Evolutionary conservation across 2,888 invertebrate genomes (phyloP).

Genomic region (Xestia sexstrigata): DNA sequence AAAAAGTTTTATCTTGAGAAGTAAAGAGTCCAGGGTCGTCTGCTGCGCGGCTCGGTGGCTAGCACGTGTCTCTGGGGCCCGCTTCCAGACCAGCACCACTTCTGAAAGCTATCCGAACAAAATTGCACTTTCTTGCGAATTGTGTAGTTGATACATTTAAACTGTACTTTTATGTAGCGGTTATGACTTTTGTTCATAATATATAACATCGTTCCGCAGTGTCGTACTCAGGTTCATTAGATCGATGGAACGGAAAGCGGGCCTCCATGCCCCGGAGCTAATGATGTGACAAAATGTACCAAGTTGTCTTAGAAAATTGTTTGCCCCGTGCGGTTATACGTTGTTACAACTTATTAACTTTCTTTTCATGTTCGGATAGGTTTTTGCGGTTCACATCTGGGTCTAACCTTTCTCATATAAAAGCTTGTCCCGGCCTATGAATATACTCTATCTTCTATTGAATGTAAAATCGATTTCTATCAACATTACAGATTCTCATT

Average conservation of each 20-base stretch:
- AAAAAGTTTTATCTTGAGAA: constrained; percentile 66
- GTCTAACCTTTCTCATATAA: constrained; percentile 56
- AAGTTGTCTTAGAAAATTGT: constrained; percentile 52
- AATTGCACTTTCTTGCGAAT: constrained; percentile 64
- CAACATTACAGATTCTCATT: constrained; percentile 43
- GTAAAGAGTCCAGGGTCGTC: constrained; percentile 59
- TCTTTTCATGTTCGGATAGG: constrained; percentile 59
- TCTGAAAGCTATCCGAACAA: constrained; percentile 61
- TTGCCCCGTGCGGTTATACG: constrained; percentile 23
- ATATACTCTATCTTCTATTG: constrained; percentile 34
- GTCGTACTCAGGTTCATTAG: constrained; percentile 9
- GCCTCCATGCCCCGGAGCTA: constrained; percentile 41
- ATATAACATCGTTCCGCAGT: constrained; percentile 26
- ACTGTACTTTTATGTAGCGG: constrained; percentile 47
- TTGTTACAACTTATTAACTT: constrained; percentile 60
- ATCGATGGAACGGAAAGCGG: constrained; percentile 41
- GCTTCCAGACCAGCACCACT: constrained; percentile 51
- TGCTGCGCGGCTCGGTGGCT: constrained; percentile 41
- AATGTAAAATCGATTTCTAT: constrained; percentile 54
- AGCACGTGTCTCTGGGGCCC: constrained; percentile 59
- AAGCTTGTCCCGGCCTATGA: constrained; percentile 29
- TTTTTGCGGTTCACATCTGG: constrained; percentile 47
- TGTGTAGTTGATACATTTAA: constrained; percentile 60
- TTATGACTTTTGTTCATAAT: constrained; percentile 55
- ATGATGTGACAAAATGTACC: constrained; percentile 57